Base-by-base conservation (phyloP, 2,888 invertebrate species). In the Himalopsyche kuldschensis region DNA sequence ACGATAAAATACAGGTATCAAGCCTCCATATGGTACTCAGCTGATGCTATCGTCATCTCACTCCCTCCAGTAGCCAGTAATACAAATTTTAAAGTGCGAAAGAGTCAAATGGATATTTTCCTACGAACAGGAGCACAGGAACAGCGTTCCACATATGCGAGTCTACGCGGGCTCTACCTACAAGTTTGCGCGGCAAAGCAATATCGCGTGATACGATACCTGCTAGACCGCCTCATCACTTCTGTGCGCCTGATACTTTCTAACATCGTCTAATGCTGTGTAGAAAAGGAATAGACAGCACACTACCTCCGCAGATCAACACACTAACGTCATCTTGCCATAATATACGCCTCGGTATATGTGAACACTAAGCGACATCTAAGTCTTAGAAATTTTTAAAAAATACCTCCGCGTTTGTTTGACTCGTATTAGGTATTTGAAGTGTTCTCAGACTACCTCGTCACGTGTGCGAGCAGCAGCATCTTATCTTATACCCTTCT, bases 251-350 rank as follows among this genome's bases (percentile, higher is more conserved):
- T 91, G 88, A 91, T 92, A 91, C 88, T 89, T 91, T 91, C 92
- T 92, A 92, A 92, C 91, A 91, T 91, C 91, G 87, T 92, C 92
- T 92, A 92, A 92, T 91, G 91, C 90, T 90, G 87, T 87, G 15
- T 88, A 88, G 79, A 85, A 85, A 81, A 80, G 86, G 81, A 86
- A 78, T 84, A 84, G 81, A 55, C 55, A 55, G 20, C n/a, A 55
- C 55, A 55, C 55, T 55, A 55, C 55, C 55, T 55, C 55, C 24
- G 24, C 55, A 24, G 20, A 55, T 55, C 20, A 55, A 55, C 55
- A 20, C 24, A 55, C 55, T 55, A 5, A 15, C 24, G 55, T 55
- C 55, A 20, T 55, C 55, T 55, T 55, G 55, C 24, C 24, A 55
- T 55, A 55, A 55, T 55, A 24, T 20, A 55, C 55, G 55, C 24